Conservation (phyloP, 2,888 invertebrate genomes). For the Euproctis similis region DNA sequence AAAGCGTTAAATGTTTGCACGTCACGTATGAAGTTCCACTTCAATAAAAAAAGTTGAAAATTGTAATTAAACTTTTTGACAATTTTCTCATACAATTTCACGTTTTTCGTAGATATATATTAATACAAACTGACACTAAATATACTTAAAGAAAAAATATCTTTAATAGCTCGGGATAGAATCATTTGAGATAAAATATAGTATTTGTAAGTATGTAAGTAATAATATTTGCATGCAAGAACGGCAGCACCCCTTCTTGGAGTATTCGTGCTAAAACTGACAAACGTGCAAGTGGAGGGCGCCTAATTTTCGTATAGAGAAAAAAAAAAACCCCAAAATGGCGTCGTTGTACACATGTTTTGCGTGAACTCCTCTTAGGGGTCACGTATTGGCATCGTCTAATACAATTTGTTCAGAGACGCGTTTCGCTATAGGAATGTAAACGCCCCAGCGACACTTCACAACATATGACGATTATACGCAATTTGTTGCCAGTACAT, state of each 20-base stretch:
- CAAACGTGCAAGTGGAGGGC: constrained; percentile 29
- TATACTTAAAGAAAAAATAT: too few relatives aligned
- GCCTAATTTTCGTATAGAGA: constrained; percentile 51
- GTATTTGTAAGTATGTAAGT: constrained; percentile 20
- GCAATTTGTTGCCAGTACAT: constrained; percentile 38
- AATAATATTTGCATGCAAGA: constrained; percentile 21
- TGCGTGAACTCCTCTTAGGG: constrained; percentile 45
- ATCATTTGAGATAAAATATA: constrained; percentile 18
- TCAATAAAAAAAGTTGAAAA: too few relatives aligned
- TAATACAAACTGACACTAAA: too few relatives aligned
- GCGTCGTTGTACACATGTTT: constrained; percentile 44
- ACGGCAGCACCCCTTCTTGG: constrained; percentile 21
- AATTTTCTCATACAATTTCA: too few relatives aligned
- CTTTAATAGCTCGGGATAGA: constrained; percentile 20
- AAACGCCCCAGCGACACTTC: constrained; percentile 49
- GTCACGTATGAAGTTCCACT: too few relatives aligned
- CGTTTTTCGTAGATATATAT: too few relatives aligned
- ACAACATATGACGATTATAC: constrained; percentile 59
- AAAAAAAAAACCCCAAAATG: constrained; percentile 42
- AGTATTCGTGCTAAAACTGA: constrained; percentile 35
- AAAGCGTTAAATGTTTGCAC: too few relatives aligned
- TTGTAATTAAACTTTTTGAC: too few relatives aligned
- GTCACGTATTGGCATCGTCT: constrained; percentile 67
- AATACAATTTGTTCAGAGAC: constrained; percentile 68
- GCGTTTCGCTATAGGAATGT: constrained; percentile 53